Base-by-base conservation (phyloP, 2,888 invertebrate species). In the Metallyticus violacea region DNA sequence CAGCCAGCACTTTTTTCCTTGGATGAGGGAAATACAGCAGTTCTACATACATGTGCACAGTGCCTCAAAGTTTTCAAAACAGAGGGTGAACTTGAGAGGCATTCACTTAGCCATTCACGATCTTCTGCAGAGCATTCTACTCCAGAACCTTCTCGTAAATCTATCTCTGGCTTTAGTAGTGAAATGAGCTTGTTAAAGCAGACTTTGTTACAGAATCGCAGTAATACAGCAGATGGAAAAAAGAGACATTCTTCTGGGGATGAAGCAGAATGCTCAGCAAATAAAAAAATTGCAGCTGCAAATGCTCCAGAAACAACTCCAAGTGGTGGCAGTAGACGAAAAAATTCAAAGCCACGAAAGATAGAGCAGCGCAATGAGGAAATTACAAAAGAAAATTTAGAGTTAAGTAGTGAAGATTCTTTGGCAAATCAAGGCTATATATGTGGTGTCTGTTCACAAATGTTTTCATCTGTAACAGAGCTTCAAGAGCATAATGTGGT, bases 261-360 rank as follows among this genome's bases (percentile, higher is more conserved):
- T 1, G 7, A 7, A 26, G 3, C 27, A 22, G 40, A n/a, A 0
- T 82, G 27, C 7, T 29, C 26, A 26, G 1, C 76, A 27, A 81
- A 76, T 2, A 26, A 29, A 25, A 83, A 79, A 78, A 40, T 27
- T 29, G 29, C 26, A 22, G 40, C 25, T 9, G 79, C 7, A 26
- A 26, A 15, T n/a, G 25, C 81, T 27, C 15, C 76, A 15, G 40
- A 78, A 26, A n/a, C 22, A 26, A 7, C 28, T 5, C 77, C 27
- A 29, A 77, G 79, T 6, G 28, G 89, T 40, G 89, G 89, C 4
- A 92, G 89, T 87, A 89, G 92, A 30, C 90, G 92, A 28, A 93
- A 93, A 88, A 92, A 89, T 88, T 91, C 90, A 81, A 90, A 91
- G 87, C 92, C 92, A 25, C 91, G 92, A 88, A 91, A 91, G 89